A percentile compares a stretch with the other conserved stretches of the same genome.
Conservation (phyloP, 2,797 vertebrate species). For the Crocidura indochinensis region DNA sequence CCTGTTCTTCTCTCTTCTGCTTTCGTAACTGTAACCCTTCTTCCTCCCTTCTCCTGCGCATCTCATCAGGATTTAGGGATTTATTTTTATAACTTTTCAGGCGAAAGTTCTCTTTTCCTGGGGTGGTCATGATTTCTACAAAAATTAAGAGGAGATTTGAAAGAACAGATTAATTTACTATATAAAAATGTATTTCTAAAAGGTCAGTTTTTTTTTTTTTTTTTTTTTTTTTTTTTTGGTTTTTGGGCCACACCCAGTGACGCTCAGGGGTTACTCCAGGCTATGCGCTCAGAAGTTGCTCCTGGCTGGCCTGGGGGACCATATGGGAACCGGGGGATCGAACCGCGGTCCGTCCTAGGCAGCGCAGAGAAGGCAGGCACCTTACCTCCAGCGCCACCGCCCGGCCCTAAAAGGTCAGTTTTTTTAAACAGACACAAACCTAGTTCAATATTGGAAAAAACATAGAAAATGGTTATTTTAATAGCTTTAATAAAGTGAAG, state of each 20-base stretch:
- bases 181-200: slow-evolving; percentile 34
- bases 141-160: not conserved
- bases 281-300: too few species aligned
- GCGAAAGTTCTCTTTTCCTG: slow-evolving; percentile 98
- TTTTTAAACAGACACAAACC: not conserved
- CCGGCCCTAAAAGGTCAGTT: too few species aligned
- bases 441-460: not conserved
- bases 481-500: slow-evolving; percentile 45
- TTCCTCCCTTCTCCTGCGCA: slow-evolving; percentile 98
- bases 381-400: too few species aligned
- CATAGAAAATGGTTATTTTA: not conserved
- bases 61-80: slow-evolving; percentile 98
- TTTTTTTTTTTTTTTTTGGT: too few species aligned
- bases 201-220: not conserved
- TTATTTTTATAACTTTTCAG: slow-evolving; percentile 99
- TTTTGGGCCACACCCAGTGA: too few species aligned
- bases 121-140: slow-evolving; percentile 95
- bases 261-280: too few species aligned
- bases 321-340: too few species aligned
- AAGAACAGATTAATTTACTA: slow-evolving; percentile 53
- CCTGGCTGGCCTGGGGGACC: too few species aligned
- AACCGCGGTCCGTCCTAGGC: too few species aligned
- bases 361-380: too few species aligned
- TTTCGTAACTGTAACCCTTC: slow-evolving; percentile 98
- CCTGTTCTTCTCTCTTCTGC: slow-evolving; percentile 99